Conservation (phyloP, 2,113 vertebrate species). For the Esox niger region DNA sequence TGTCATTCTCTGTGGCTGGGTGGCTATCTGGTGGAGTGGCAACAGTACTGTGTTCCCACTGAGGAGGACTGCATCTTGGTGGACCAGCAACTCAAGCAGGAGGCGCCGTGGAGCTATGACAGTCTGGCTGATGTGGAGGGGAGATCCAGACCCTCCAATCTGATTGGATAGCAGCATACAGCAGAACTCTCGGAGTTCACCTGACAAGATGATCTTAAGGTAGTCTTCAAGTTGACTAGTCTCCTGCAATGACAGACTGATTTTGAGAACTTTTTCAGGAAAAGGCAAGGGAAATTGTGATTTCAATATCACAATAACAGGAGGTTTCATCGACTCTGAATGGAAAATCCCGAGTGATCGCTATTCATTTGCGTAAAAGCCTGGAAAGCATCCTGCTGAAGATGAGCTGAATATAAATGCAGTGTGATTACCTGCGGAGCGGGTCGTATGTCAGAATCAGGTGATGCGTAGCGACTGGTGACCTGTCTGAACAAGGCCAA, state of each 20-base stretch:
- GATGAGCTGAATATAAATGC: no score
- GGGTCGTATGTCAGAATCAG: slow-evolving; percentile 25
- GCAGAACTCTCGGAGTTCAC: slow-evolving; percentile 57
- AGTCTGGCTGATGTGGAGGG: neutral
- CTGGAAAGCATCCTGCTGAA: no score
- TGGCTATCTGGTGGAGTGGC: slow-evolving; percentile 62
- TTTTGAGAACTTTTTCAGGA: neutral
- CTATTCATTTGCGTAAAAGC: no score
- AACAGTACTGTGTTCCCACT: slow-evolving; percentile 42
- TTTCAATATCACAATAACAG: no score
- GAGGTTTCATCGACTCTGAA: no score
- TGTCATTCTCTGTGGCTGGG: slow-evolving; percentile 37
- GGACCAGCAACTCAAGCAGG: slow-evolving; percentile 70
- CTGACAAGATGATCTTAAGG: slow-evolving; percentile 26
- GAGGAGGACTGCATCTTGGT: slow-evolving; percentile 61
- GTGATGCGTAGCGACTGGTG: slow-evolving; percentile 52
- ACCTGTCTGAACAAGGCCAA: slow-evolving; percentile 67
- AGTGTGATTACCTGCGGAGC: slow-evolving; percentile 46
- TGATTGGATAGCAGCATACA: slow-evolving; percentile 53
- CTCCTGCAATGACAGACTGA: slow-evolving; percentile 39
- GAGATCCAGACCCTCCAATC: slow-evolving; percentile 34
- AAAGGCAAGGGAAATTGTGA: neutral
- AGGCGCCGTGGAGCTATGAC: slow-evolving; percentile 38
- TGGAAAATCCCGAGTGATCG: no score
- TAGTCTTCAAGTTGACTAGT: slow-evolving; percentile 20